These are phyloP conservation scores for Tetragonula carbonaria DNA, from an alignment of 2,888 invertebrate genomes.

Conservation along the genomic window DNA sequence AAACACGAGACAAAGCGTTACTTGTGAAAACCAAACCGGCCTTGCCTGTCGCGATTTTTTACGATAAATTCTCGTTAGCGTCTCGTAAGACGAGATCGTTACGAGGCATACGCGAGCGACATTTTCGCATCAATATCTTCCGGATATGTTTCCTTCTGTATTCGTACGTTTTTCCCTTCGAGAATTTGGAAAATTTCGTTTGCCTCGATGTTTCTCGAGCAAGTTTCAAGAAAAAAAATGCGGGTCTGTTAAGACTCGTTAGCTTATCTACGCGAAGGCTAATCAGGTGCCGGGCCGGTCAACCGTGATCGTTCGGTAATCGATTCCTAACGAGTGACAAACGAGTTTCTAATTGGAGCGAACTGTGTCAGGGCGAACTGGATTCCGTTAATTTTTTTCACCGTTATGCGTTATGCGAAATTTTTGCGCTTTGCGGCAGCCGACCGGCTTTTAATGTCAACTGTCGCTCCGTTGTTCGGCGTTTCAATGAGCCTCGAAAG, in stretches of 20 bases:
- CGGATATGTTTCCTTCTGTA: background rate
- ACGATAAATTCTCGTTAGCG: background rate
- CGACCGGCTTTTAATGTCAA: background rate
- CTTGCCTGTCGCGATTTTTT: background rate
- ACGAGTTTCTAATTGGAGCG: slow-evolving; percentile 53
- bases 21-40: no score
- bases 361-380: slow-evolving; percentile 63
- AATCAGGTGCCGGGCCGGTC: slow-evolving; percentile 44
- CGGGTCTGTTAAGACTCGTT: slow-evolving; percentile 35
- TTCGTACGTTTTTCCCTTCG: no score
- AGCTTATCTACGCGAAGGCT: slow-evolving; percentile 56
- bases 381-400: slow-evolving; percentile 49
- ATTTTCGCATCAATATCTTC: background rate
- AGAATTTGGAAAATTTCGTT: background rate
- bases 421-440: slow-evolving; percentile 1
- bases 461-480: background rate
- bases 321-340: slow-evolving; percentile 59
- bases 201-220: background rate
- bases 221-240: slow-evolving; percentile 15
- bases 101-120: background rate
- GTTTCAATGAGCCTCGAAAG: background rate
- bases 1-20: slow-evolving; percentile 4
- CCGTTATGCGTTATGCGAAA: background rate
- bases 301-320: slow-evolving; percentile 58
- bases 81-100: slow-evolving; percentile 3